Evolutionary conservation across 2,113 vertebrate genomes (phyloP).

Genomic region (Oncorhynchus clarkii): DNA sequence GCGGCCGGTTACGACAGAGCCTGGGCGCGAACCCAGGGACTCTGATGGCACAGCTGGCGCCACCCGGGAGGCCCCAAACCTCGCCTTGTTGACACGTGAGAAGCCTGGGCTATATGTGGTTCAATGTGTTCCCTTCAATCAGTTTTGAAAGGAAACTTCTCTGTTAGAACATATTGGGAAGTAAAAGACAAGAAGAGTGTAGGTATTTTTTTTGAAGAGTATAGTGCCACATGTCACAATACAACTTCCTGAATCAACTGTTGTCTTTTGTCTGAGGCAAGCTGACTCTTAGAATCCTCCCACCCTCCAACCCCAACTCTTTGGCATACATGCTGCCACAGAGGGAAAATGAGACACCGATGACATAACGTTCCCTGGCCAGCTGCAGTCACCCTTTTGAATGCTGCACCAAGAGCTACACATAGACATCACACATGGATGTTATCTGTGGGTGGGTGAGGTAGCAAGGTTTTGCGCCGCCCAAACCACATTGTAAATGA

Average conservation of each 20-base stretch:
- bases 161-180: too few species aligned
- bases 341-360: constrained; percentile 16
- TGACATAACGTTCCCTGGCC: background rate
- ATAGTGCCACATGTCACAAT: too few species aligned
- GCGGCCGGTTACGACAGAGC: too few species aligned
- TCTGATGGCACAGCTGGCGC: too few species aligned
- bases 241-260: background rate
- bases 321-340: background rate
- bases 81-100: too few species aligned
- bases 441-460: constrained; percentile 6
- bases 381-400: background rate
- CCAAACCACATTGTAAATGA: background rate
- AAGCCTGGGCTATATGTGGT: too few species aligned
- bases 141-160: too few species aligned
- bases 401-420: background rate
- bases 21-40: too few species aligned
- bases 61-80: too few species aligned
- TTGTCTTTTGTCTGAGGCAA: background rate
- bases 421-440: constrained; percentile 3
- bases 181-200: too few species aligned
- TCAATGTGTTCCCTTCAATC: too few species aligned
- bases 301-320: background rate
- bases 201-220: too few species aligned
- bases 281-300: background rate
- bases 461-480: background rate